A percentile compares a stretch with the other conserved stretches of the same genome.
These are phyloP conservation scores for Podiceps cristatus DNA, from an alignment of 2,113 vertebrate species.

Conservation along the genomic window DNA sequence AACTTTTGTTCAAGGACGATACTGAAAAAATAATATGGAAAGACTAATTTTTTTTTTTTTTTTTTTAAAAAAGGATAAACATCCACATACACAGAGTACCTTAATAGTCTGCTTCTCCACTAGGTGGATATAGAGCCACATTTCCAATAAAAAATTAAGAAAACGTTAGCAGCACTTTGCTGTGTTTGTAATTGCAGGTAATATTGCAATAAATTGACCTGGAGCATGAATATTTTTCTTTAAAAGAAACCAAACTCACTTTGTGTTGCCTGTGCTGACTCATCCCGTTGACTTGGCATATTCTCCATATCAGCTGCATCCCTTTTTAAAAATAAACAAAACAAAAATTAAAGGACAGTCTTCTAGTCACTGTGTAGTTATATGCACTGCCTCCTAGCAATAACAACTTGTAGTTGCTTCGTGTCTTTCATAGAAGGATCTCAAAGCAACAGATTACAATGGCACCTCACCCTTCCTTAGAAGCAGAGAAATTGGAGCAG, in stretches of 20 bases:
- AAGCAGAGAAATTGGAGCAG: slow-evolving; percentile 1
- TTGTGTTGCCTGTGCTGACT: slow-evolving; percentile 2
- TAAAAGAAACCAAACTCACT: neutral
- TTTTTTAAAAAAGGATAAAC: neutral
- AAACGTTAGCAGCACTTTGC: neutral
- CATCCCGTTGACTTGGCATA: neutral
- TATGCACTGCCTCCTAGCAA: neutral
- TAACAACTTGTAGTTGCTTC: neutral
- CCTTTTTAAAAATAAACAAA: slow-evolving; percentile 47
- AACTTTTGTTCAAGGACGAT: neutral
- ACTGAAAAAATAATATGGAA: neutral
- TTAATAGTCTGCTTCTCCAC: neutral
- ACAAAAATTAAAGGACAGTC: neutral
- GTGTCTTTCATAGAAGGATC: neutral
- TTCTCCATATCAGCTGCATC: neutral
- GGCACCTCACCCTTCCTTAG: neutral
- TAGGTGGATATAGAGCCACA: neutral
- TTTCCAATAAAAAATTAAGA: neutral
- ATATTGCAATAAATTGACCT: neutral
- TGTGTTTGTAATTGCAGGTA: neutral
- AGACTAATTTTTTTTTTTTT: neutral
- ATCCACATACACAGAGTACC: neutral
- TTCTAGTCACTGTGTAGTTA: neutral
- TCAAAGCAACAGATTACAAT: slow-evolving; percentile 5
- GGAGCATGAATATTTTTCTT: neutral